Base-by-base conservation (phyloP, 2,113 vertebrate species). In the Aegotheles bennettii region DNA sequence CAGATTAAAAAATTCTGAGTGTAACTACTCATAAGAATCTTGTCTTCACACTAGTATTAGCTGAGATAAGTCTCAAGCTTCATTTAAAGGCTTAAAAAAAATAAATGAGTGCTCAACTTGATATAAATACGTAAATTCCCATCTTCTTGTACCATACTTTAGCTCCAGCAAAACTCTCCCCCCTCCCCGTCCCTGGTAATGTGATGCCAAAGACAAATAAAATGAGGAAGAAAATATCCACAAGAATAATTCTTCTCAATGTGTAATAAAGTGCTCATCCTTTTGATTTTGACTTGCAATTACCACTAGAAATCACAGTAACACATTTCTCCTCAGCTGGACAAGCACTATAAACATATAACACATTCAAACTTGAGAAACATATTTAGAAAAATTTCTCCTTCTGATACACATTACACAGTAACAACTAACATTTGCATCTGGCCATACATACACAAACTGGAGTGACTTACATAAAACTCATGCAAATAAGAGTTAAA, bases 61-160 rank as follows among this genome's bases (percentile, higher is more conserved):
- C 38, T 25, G 20, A 83, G 42, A 57, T 4, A 54, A n/a, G 25
- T 45, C 64, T 38, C 10, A 38, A 24, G 28, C 17, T 57, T 17
- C 36, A 31, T 70, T 64, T 64, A 70, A 77, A 78, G 45, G 38
- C n/a, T 71, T n/a, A 77, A 70, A 70, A 88, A 83, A 71, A 70
- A 70, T 83, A 83, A 71, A 16, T 11, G 40, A 54, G 11, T 16
- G 43, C 23, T 88, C 31, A 60, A 24, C 53, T 24, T 25, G n/a
- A 73, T 31, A 17, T 23, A 64, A 68, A 76, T 40, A 71, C 10
- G n/a, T 43, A 5, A 82, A 51, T 53, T 59, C n/a, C 7, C 19
- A 57, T 25, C 28, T 69, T 70, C 70, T 64, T 61, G 31, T 21
- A 48, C n/a, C 16, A 18, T 51, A 47, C 23, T 79, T 67, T n/a